These are phyloP conservation scores for Pangasianodon hypophthalmus DNA, from an alignment of 2,113 vertebrate genomes.

Conservation along the genomic window DNA sequence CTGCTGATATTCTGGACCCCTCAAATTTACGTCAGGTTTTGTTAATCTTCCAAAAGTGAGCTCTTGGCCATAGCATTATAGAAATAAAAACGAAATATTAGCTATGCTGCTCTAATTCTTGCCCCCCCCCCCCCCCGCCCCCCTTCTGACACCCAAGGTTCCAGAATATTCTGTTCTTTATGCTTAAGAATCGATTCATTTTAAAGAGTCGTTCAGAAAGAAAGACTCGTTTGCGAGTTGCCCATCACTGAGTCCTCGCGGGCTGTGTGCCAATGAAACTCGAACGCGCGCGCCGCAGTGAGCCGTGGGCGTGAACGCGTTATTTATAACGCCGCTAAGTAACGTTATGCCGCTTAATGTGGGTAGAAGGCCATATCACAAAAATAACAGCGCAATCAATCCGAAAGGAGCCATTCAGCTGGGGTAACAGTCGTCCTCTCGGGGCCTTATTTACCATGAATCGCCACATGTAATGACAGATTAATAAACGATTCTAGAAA, in stretches of 20 bases:
- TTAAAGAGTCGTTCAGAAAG: constrained; percentile 5
- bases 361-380: constrained; percentile 33
- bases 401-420: constrained; percentile 27
- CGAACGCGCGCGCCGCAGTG: constrained; percentile 36
- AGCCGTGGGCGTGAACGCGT: constrained; percentile 51
- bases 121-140: fast-evolving
- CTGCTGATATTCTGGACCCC: not conserved
- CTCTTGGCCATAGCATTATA: not conserved
- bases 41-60: not conserved
- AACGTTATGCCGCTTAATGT: constrained; percentile 53
- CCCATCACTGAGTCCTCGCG: not conserved
- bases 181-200: not conserved
- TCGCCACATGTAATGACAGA: not conserved
- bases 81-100: not conserved
- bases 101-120: not conserved
- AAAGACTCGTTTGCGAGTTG: not conserved
- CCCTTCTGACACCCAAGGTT: not conserved
- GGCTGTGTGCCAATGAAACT: constrained; percentile 31
- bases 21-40: not conserved
- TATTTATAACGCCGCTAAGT: constrained; percentile 60
- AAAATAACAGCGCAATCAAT: constrained; percentile 42
- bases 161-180: not conserved
- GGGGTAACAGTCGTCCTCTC: not conserved
- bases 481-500: not conserved
- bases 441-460: not conserved